Base-by-base conservation (phyloP, 2,797 vertebrate genomes). In the Anguilla obscura region DNA sequence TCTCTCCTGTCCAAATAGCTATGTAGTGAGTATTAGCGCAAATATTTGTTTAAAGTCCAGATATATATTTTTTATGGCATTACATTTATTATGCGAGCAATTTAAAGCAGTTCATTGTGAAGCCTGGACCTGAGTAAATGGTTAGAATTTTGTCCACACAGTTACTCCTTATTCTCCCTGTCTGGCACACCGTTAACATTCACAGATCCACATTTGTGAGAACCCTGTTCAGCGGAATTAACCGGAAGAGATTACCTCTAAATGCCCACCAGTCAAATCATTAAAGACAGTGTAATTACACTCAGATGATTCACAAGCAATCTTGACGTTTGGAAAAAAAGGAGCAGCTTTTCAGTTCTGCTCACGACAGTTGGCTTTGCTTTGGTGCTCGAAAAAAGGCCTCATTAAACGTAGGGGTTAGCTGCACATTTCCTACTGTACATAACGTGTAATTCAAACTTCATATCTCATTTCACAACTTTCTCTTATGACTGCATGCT, bases 201-300 rank as follows among this genome's bases (percentile, higher is more conserved):
- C 7, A 33, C 74, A 79, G 74, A 79, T 79, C 6, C 16, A 9
- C 14, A 0, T n/a, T 50, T 82, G 79, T 82, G 45, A 82, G 79
- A 82, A 50, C 79, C 79, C 16, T 21, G 16, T 82, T 82, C 45
- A 24, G 79, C 18, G 1, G 79, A 82, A 12, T 84, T 30, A 84
- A 84, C 83, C 45, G 83, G 83, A 84, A 56, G 12, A 84, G 50
- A 84, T 84, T 56, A 84, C 54, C 83, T 84, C 14, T 33, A 54
- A 58, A 33, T 16, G 45, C n/a, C 16, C n/a, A 33, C n/a, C 50
- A 27, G 12, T 30, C n/a, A 33, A 56, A 84, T 84, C 50, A 56
- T 33, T 84, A 33, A 84, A 50, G 50, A 84, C 50, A 50, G 50
- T 24, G 83, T 84, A 84, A 84, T 56, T 84, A 84, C 52, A 58